Evolutionary conservation across 30 jellyfish, hydroid and myxozoan genomes (phyloP).

Genomic region (Nemopilema nomurai): DNA sequence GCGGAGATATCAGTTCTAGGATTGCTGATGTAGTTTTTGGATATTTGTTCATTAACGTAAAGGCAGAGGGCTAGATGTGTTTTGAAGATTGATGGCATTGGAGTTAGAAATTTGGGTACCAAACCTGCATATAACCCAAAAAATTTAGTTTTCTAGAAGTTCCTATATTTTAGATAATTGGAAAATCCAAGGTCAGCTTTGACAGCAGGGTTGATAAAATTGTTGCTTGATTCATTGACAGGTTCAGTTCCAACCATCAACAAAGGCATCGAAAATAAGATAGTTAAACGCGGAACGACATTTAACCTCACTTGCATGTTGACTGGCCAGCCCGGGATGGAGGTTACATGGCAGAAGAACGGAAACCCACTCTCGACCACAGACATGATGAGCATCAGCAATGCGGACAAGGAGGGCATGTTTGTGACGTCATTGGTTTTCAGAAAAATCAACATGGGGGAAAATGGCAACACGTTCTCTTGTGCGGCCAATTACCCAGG

Average conservation of each 20-base stretch:
- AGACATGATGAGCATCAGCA: constrained; percentile 70
- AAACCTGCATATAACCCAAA: too few species aligned
- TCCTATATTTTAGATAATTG: too few species aligned
- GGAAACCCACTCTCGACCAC: constrained; percentile 75
- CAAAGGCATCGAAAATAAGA: constrained; percentile 42
- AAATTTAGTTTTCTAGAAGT: not conserved
- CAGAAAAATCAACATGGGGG: constrained; percentile 73
- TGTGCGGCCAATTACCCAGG: constrained; percentile 94
- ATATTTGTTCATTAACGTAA: too few species aligned
- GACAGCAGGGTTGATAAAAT: not conserved
- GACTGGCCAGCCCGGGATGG: constrained; percentile 85
- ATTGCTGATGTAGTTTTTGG: too few species aligned
- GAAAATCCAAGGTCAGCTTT: too few species aligned
- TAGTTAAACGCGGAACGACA: constrained; percentile 78
- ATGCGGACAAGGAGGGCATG: not conserved
- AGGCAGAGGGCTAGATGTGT: too few species aligned
- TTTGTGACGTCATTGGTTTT: constrained; percentile 56
- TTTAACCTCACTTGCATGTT: constrained; percentile 86
- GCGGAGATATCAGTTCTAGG: too few species aligned
- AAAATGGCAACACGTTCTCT: constrained; percentile 81
- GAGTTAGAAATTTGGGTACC: too few species aligned
- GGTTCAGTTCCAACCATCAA: constrained; percentile 83
- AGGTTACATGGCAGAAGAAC: constrained; percentile 83
- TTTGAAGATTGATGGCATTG: not conserved
- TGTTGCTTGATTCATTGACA: constrained; percentile 11